Evolutionary conservation across 2,888 invertebrate species (phyloP).

Genomic region (Odontocolon sp.): DNA sequence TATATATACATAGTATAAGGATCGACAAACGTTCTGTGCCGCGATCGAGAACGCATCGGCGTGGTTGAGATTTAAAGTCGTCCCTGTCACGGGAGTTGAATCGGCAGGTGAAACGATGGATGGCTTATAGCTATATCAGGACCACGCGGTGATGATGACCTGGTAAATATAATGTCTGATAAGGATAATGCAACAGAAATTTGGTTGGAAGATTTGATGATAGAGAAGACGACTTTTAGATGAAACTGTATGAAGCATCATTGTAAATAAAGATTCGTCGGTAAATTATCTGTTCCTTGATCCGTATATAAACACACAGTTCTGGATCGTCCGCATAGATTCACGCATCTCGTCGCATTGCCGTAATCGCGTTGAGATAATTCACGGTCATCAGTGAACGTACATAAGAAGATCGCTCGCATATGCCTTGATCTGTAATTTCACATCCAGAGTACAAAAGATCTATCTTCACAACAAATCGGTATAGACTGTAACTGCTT

Average conservation of each 20-base stretch:
- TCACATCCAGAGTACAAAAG: background rate
- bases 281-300: constrained; percentile 1
- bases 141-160: too few relatives aligned
- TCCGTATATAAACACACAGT: constrained; percentile 1
- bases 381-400: constrained; percentile 29
- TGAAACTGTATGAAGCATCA: too few relatives aligned
- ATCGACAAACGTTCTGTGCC: constrained; percentile 44
- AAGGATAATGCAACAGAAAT: too few relatives aligned
- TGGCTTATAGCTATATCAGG: too few relatives aligned
- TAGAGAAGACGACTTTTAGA: constrained; percentile 18
- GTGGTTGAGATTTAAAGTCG: background rate
- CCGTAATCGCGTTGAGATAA: constrained; percentile 29
- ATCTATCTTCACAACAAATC: constrained; percentile 16
- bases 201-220: background rate
- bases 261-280: background rate
- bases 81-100: constrained; percentile 36
- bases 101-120: constrained; percentile 49
- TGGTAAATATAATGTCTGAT: too few relatives aligned
- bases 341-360: constrained; percentile 18
- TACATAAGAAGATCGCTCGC: background rate
- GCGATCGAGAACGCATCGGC: constrained; percentile 20
- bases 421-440: background rate
- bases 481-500: background rate
- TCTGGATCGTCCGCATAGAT: background rate
- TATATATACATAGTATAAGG: too few relatives aligned